Evolutionary conservation across 2,888 invertebrate species (phyloP).

Genomic region (Harpalus rubripes): DNA sequence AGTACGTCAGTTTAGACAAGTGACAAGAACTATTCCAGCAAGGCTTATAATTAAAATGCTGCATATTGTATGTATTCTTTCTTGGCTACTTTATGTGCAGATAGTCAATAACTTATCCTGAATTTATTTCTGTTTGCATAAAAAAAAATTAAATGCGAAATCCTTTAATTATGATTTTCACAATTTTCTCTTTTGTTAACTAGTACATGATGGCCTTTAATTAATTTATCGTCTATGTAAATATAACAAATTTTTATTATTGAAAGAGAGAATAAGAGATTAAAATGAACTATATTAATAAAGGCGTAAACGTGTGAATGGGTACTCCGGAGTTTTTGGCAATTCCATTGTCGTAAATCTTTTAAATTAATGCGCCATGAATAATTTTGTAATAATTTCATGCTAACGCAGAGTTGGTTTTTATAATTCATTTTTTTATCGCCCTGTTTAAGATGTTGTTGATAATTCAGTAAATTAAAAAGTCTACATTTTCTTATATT

Average conservation of each 20-base stretch:
- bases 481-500: slow-evolving; percentile 13
- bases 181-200: too few relatives aligned
- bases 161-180: too few relatives aligned
- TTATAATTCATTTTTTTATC: slow-evolving; percentile 55
- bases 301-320: slow-evolving; percentile 46
- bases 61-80: too few relatives aligned
- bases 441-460: slow-evolving; percentile 35
- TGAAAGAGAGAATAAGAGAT: background rate
- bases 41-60: too few relatives aligned
- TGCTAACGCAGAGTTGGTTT: slow-evolving; percentile 33
- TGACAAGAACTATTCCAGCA: too few relatives aligned
- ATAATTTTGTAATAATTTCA: slow-evolving; percentile 40
- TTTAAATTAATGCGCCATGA: slow-evolving; percentile 49
- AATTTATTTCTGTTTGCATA: too few relatives aligned
- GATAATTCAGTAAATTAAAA: slow-evolving; percentile 44
- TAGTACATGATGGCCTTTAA: too few relatives aligned
- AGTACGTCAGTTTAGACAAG: too few relatives aligned
- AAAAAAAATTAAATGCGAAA: too few relatives aligned
- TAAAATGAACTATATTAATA: slow-evolving; percentile 44
- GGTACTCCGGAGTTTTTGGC: slow-evolving; percentile 22
- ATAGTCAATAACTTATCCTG: too few relatives aligned
- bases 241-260: background rate
- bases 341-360: slow-evolving; percentile 37
- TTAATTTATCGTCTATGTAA: too few relatives aligned
- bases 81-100: too few relatives aligned